Percentiles rank a stretch among this genome's conserved stretches.
These are phyloP conservation scores for Acronicta leporina DNA, from an alignment of 2,888 invertebrate species.

Conservation along the genomic window DNA sequence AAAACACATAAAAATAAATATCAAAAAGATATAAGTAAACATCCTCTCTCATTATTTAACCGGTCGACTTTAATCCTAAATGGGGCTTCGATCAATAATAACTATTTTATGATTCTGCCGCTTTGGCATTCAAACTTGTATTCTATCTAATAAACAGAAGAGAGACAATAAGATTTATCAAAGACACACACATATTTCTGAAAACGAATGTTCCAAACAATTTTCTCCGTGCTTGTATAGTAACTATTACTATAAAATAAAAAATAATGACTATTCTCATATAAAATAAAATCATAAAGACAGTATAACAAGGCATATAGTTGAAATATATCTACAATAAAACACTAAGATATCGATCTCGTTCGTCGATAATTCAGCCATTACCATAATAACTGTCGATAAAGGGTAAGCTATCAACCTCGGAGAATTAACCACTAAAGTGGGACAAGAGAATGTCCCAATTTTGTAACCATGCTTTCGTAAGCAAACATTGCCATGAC, in stretches of 20 bases:
- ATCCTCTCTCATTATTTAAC: too few relatives aligned
- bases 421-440: constrained; percentile 27
- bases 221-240: neutral
- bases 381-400: constrained; percentile 34
- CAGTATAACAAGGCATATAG: constrained; percentile 8
- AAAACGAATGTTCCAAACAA: constrained; percentile 9
- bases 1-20: too few relatives aligned
- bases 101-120: constrained; percentile 2
- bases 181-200: constrained; percentile 18
- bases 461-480: constrained; percentile 14
- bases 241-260: too few relatives aligned
- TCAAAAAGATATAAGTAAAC: too few relatives aligned
- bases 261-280: too few relatives aligned
- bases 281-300: neutral
- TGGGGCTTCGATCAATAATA: neutral
- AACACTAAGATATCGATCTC: constrained; percentile 17
- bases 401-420: constrained; percentile 39
- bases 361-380: constrained; percentile 40
- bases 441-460: neutral
- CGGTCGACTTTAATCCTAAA: neutral
- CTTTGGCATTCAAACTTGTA: constrained; percentile 3
- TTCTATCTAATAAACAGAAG: constrained; percentile 10
- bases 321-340: constrained; percentile 17
- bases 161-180: too few relatives aligned
- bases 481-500: neutral